Conservation (phyloP, 2,113 vertebrate genomes). For the Melanocharis versteri region DNA sequence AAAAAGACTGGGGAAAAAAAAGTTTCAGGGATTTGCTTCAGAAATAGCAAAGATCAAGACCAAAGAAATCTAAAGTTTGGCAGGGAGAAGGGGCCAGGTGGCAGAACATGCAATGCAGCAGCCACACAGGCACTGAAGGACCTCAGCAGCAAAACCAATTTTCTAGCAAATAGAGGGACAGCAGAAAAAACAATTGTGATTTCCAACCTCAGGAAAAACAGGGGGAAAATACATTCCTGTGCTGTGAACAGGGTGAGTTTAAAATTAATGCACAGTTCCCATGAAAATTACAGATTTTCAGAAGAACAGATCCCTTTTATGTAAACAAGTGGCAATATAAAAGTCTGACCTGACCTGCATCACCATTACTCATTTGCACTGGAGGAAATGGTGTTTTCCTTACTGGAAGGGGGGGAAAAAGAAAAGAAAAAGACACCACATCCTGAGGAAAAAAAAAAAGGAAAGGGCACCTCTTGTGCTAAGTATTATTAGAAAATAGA, state of each 20-base stretch:
- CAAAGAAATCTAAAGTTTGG: background rate
- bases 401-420: background rate
- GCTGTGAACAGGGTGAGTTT: background rate
- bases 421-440: background rate
- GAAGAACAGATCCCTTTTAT: background rate
- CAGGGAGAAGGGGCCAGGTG: background rate
- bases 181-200: background rate
- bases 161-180: background rate
- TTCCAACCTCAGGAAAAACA: background rate
- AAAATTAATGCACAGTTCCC: background rate
- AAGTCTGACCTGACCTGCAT: background rate
- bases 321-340: background rate
- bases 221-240: background rate
- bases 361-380: conserved; percentile 20
- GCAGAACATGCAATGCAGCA: background rate
- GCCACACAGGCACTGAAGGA: background rate
- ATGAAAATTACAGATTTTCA: background rate
- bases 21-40: background rate
- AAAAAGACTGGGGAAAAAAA: background rate
- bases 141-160: background rate
- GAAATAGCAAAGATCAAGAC: background rate
- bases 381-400: conserved; percentile 25
- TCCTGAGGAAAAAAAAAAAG: background rate
- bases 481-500: background rate
- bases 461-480: background rate